Base-by-base conservation (phyloP, 2,113 vertebrate genomes). In the Columbina picui region DNA sequence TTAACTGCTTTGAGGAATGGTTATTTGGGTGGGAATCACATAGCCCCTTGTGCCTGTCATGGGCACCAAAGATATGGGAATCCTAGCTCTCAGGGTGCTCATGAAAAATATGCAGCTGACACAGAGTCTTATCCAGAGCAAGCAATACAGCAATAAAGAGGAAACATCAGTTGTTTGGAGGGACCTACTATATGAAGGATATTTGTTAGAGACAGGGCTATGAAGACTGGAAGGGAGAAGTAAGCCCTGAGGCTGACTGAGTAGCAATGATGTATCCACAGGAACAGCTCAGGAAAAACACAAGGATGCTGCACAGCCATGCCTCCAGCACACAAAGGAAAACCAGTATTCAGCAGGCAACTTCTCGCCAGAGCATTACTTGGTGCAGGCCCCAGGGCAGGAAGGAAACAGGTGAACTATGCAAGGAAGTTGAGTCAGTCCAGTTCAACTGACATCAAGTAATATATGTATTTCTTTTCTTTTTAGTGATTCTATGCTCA, bases 401-500 rank as follows among this genome's bases (percentile, higher is more conserved):
- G 91, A 70, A 97, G 95, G 96, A 93, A 92, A 87, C 86, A 92
- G 92, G 80, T 94, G 59, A 95, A 94, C 93, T 94, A 90, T 94
- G 26, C 26, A 32, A 96, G 96, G 93, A 96, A 97, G 79, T 96
- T 73, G 94, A 50, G 60, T 96, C 96, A 97, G 41, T 60, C n/a
- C 2, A 2, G 32, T 67, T 83, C 18, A 0, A 90, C 32, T 60
- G n/a, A 65, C 50, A 34, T 56, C 49, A 64, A 0, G 91, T 61
- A 84, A 81, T 60, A 53, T 29, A 91, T 20, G 14, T 56, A 64
- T 84, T 93, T 63, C 2, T 92, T 61, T 88, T 74, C n/a, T 74
- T 89, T 78, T 82, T 27, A 49, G 39, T 41, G 50, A 79, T 61
- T 49, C 29, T 36, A 76, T 68, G 69, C 30, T 68, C 2, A 7